Evolutionary conservation across 2,797 vertebrate genomes (phyloP), one percentile per base, ranked within the genome.

Genomic region (Hybognathus amarus): DNA sequence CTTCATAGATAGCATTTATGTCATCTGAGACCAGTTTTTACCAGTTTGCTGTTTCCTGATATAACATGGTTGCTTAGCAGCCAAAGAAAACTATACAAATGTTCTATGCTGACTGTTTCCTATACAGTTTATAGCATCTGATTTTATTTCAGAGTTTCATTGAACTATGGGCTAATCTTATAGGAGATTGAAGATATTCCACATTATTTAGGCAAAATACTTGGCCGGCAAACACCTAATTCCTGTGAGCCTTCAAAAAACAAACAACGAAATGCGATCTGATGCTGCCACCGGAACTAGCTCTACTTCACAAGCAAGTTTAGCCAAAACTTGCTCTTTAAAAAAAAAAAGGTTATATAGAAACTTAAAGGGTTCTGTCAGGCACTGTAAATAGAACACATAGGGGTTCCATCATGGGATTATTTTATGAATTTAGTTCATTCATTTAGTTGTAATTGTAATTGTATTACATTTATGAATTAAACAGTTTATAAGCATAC

Each of bases 301-400:
- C 63, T 85, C 54, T 54, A 85, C 86, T 47, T 77, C 64, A 83
- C 70, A n/a, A 70, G 77, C 83, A 85, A 76, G 86, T 83, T 85
- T 71, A 71, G 86, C 24, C 69, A 68, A 83, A 69, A 61, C 30
- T 22, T 56, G 38, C 6, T 63, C 13, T 63, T 63, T 15, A 6
- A 63, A 63, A 63, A 59, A 27, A 63, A 30, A 36, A 36, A 33
- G 2, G 59, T 27, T 61, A 2, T 15, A 13, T 15, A 61, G 9
- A 11, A 61, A 13, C 59, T 61, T 61, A 7, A 61, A 61, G 13
- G 13, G 59, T 27, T 61, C 24, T 27, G 59, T 27, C 59, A 61
- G 56, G n/a, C 0, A 12, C 59, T 61, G 27, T 24, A 63, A 17
- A 30, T 5, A 24, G 56, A 17, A 63, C 27, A 30, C 7, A 27